Percentiles rank a stretch among this genome's conserved stretches.
These are phyloP conservation scores for Nasonovia ribisnigri DNA, from an alignment of 2,888 invertebrate genomes.

Conservation along the genomic window DNA sequence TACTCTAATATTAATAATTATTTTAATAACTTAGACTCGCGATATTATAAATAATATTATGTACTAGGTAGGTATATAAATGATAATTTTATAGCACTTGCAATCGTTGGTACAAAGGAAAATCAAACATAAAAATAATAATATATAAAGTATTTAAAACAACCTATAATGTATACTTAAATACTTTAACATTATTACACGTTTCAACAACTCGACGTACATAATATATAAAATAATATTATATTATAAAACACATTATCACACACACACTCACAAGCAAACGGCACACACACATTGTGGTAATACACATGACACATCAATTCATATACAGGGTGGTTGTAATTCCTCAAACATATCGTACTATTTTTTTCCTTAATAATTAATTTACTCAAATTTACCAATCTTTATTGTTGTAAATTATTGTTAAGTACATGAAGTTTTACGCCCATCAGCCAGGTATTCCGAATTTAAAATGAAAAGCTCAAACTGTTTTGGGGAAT, in stretches of 20 bases:
- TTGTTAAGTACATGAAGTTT: background rate
- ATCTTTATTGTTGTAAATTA: background rate
- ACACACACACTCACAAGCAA: background rate
- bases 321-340: background rate
- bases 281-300: background rate
- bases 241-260: background rate
- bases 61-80: background rate
- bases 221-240: too few relatives aligned
- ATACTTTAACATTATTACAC: background rate
- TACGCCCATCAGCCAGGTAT: background rate
- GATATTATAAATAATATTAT: conserved; percentile 26
- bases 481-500: background rate
- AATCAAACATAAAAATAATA: conserved; percentile 35
- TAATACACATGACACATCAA: background rate
- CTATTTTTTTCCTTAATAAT: background rate
- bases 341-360: background rate
- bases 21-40: conserved; percentile 36
- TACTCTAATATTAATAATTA: conserved; percentile 42
- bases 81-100: conserved; percentile 32
- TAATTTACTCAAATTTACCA: background rate
- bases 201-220: background rate
- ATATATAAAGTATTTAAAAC: background rate
- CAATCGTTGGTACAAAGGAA: background rate
- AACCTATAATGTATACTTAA: background rate
- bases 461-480: background rate